Evolutionary conservation across 2,113 vertebrate species (phyloP).

Genomic region (Lethenteron camtschaticum): DNA sequence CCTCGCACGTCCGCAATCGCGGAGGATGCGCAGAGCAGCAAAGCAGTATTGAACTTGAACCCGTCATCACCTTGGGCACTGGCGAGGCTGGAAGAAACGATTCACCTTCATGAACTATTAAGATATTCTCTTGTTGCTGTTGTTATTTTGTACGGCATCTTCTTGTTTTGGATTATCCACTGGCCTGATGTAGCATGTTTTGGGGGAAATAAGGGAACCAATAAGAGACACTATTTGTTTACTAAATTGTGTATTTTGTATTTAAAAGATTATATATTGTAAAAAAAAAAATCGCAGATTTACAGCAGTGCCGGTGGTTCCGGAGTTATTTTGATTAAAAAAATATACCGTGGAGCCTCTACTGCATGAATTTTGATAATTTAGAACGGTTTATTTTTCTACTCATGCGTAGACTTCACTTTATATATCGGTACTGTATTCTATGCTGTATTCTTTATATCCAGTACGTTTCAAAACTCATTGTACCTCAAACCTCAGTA

Average conservation of each 20-base stretch:
- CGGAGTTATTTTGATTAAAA: neutral
- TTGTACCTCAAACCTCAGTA: constrained; percentile 1
- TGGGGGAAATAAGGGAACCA: too few species aligned
- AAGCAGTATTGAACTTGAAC: neutral
- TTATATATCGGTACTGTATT: constrained; percentile 1
- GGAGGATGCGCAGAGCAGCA: neutral
- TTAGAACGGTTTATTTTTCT: constrained; percentile 1
- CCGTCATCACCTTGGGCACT: neutral
- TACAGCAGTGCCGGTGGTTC: neutral
- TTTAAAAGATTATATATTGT: neutral
- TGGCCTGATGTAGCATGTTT: too few species aligned
- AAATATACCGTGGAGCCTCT: constrained; percentile 1
- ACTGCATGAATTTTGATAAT: neutral
- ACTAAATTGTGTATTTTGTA: neutral
- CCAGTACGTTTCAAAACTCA: neutral
- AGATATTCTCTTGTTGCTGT: neutral
- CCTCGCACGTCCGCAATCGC: neutral
- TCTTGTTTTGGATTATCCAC: too few species aligned
- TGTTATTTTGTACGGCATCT: neutral
- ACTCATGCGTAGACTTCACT: neutral
- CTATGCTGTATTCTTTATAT: neutral
- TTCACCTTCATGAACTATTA: neutral
- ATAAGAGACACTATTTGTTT: neutral
- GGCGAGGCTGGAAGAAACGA: neutral
- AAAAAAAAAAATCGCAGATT: neutral